Evolutionary conservation across 2,797 vertebrate species (phyloP), one percentile per base, ranked within the genome.

Genomic region (Rhinichthys osculus): DNA sequence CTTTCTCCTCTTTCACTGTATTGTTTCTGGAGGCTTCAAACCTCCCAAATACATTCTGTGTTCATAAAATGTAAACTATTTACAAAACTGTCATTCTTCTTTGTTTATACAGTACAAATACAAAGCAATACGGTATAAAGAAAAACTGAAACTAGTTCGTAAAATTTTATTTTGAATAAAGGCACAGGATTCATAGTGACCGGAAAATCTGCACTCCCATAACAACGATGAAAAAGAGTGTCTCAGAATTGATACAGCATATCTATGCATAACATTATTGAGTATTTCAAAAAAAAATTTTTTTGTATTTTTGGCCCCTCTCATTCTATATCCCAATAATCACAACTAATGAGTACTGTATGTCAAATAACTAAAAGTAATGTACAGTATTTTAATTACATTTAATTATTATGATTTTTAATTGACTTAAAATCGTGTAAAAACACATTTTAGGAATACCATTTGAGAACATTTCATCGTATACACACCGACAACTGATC

Each of bases 161-260:
- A 44, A 3, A 3, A 27, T 38, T 81, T 70, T 81, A 81, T 81
- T 70, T 35, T 19, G 44, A 81, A 33, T 70, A 54, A 70, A 81
- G 30, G 11, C 16, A 44, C 78, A 66, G 27, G 50, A 16, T 69
- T 52, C 7, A 38, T 16, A 13, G 17, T 67, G 6, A 44, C 27
- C 1, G 11, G 27, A 80, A 47, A 47, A 57, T 11, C 19, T 57
- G 19, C 50, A 64, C 21, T 64, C 8, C 38, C 10, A 27, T 47
- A 14, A 30, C 40, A 80, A 38, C 10, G 30, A 52, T 54, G 21
- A 67, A 69, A 35, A 67, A 23, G 0, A 80, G 17, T 27, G 19
- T 78, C 10, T 81, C 64, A 38, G 59, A 33, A 66, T 47, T 7
- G 3, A 79, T 19, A 3, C 77, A 23, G 3, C 27, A 33, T 62